A percentile compares a stretch with the other conserved stretches of the same genome.
Evolutionary conservation across 2,888 invertebrate species (phyloP).

Genomic region (Microchrysa polita): DNA sequence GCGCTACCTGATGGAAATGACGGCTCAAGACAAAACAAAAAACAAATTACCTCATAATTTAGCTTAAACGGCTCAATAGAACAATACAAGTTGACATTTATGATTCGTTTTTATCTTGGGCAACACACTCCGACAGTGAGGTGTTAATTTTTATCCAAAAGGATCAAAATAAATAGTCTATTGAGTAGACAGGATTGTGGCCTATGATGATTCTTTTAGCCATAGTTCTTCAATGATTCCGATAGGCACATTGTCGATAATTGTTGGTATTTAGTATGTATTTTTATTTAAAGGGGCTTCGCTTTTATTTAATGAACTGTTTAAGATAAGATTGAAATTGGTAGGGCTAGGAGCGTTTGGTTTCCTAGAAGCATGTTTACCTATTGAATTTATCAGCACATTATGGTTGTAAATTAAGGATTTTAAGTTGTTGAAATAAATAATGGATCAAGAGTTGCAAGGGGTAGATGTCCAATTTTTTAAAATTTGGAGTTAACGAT

Average conservation of each 20-base stretch:
- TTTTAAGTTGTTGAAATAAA: no score
- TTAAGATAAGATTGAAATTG: no score
- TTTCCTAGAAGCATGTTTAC: no score
- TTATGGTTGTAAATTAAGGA: no score
- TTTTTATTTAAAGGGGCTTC: no score
- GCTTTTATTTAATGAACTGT: no score
- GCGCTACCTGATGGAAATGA: background rate
- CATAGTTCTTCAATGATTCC: background rate
- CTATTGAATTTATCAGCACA: no score
- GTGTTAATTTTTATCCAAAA: conserved; percentile 27
- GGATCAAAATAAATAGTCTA: background rate
- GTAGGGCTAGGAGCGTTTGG: no score
- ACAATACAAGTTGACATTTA: conserved; percentile 39
- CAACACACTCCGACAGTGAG: conserved; percentile 22
- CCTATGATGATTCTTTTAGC: no score
- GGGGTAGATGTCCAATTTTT: no score
- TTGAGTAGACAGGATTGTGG: background rate
- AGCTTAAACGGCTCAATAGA: conserved; percentile 30
- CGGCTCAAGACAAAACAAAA: conserved; percentile 35
- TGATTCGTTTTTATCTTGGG: conserved; percentile 41
- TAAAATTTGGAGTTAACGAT: no score
- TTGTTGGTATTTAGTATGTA: conserved; percentile 10
- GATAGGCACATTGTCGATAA: conserved; percentile 6
- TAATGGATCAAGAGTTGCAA: no score
- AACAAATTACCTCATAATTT: conserved; percentile 42